A percentile compares a stretch with the other conserved stretches of the same genome.
phyloP scores from a whole-genome alignment of 1,140 invertebrate genomes.

The Apis laboriosa region DNA sequence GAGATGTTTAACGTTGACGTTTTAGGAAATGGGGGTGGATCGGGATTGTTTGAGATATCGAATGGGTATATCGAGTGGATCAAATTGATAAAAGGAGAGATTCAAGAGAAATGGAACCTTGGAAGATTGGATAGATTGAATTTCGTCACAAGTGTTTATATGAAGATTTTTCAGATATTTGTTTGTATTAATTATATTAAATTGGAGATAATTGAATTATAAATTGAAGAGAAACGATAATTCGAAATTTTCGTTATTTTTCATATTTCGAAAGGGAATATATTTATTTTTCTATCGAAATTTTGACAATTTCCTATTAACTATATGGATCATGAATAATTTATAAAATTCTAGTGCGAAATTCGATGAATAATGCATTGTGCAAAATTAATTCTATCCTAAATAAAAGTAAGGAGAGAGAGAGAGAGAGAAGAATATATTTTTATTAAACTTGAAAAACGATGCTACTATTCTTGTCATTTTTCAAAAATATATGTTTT shows the following conservation, averaged over 20 bases:
- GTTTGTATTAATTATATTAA: too few species aligned
- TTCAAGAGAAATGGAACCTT: background rate
- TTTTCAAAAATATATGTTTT: background rate
- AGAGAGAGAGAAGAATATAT: background rate
- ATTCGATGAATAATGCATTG: too few species aligned
- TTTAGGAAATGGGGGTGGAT: too few species aligned
- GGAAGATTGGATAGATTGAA: background rate
- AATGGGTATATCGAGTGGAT: background rate
- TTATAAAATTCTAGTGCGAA: background rate
- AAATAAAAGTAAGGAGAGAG: background rate
- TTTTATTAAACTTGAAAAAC: background rate
- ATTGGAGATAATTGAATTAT: too few species aligned
- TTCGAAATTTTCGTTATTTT: background rate
- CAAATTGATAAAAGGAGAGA: background rate
- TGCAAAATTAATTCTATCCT: background rate
- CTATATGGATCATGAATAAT: background rate
- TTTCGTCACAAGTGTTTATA: background rate
- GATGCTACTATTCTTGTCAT: background rate
- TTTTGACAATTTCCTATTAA: too few species aligned
- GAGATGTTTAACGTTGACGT: background rate
- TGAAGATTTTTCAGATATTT: too few species aligned
- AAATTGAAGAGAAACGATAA: too few species aligned
- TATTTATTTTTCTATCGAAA: background rate
- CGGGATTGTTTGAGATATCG: background rate
- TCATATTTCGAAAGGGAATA: background rate